Percentiles rank a stretch among this genome's conserved stretches.
Conservation (phyloP, 2,888 invertebrate genomes). For the Nymphalis urticae region DNA sequence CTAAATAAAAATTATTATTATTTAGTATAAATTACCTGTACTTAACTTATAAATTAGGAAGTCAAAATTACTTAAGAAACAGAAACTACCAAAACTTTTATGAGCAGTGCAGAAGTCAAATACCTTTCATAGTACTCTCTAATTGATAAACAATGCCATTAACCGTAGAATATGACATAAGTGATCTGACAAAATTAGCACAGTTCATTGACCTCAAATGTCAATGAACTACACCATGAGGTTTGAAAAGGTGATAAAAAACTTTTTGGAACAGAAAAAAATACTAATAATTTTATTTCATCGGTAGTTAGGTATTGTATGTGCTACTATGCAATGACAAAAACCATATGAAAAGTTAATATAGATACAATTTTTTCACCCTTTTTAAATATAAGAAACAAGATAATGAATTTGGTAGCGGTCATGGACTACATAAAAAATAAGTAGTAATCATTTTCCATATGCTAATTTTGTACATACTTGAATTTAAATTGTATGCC, state of each 20-base stretch:
- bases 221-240: conserved; percentile 51
- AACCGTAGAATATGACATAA: conserved; percentile 53
- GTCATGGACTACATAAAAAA: no score
- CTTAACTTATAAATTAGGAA: no score
- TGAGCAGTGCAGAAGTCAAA: neutral
- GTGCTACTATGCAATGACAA: neutral
- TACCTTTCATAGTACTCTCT: conserved; percentile 14
- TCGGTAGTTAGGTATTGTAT: neutral
- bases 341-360: no score
- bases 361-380: no score
- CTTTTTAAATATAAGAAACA: no score
- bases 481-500: no score
- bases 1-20: no score
- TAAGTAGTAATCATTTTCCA: no score
- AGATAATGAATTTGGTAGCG: no score
- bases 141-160: conserved; percentile 56
- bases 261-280: neutral
- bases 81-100: neutral
- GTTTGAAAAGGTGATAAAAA: conserved; percentile 1
- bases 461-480: no score
- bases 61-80: no score
- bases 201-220: conserved; percentile 52
- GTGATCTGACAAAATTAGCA: conserved; percentile 47
- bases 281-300: neutral
- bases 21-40: no score